Base-by-base conservation (phyloP, 1,140 invertebrate genomes). In the Tachypleus tridentatus region DNA sequence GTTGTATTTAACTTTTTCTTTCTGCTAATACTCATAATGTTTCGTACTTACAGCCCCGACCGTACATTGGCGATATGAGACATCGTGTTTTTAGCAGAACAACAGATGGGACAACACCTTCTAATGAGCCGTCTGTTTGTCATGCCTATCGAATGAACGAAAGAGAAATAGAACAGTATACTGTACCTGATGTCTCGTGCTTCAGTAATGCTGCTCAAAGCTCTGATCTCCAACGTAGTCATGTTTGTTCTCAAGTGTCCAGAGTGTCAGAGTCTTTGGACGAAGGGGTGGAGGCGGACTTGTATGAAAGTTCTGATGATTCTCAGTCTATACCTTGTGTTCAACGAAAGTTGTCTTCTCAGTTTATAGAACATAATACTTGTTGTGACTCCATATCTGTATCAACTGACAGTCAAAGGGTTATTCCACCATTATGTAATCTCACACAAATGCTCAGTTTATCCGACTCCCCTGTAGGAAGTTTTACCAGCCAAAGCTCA, bases 401-500 rank as follows among this genome's bases (percentile, higher is more conserved):
- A 51, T 48, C 48, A 0, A 10, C 10, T 57, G 65, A 49, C 8
- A 50, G 61, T 11, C 10, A 67, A 50, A 53, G 61, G 9, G 51
- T 11, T 47, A 11, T 57, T 61, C 60, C 67, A 10, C 64, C 67
- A 4, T 60, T 67, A 29, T 58, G 47, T 60, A 47, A 58, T 54
- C 61, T 68, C 6, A 56, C 65, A 48, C 67, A 70, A 64, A 3
- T 60, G 7, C 60, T 69, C 54, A 63, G 71, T 49, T 62, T 71
- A 11, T 63, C 65, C 9, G 69, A 71, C 58, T 72, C 64, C 65
- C 72, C 67, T 63, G 69, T 66, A 10, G 72, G 71, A n/a, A 73
- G 69, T 66, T 62, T 71, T 48, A 70, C 70, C 7, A 87, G 86
- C 74, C 73, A 70, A 29, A 68, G 68, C 57, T 87, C 86, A 29